phyloP scores from a whole-genome alignment of 1,140 invertebrate genomes.

The Pogonognathellus flavescens region DNA sequence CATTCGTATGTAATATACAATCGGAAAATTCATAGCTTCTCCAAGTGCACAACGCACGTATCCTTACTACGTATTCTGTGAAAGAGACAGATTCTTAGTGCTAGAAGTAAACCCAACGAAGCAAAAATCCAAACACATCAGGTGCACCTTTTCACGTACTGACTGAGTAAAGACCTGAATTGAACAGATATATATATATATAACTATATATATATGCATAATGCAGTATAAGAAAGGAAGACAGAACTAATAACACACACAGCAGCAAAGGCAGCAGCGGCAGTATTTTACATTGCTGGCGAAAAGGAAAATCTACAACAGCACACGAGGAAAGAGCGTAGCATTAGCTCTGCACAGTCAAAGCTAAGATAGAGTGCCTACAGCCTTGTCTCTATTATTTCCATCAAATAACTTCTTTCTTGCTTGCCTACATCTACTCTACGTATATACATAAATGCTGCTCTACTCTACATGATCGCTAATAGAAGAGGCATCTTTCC shows the following conservation, averaged over 20 bases:
- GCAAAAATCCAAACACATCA: constrained; percentile 39
- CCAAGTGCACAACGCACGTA: too few species aligned
- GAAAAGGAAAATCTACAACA: background rate
- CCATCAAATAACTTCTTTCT: background rate
- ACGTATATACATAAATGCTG: background rate
- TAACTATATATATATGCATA: too few species aligned
- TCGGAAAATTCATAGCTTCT: too few species aligned
- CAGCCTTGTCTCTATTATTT: constrained; percentile 14
- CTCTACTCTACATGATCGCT: background rate
- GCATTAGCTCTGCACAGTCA: constrained; percentile 4
- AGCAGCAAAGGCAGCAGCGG: background rate
- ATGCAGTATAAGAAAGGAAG: background rate
- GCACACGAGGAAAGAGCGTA: background rate
- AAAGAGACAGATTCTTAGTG: too few species aligned
- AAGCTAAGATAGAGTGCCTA: background rate
- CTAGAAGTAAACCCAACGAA: background rate
- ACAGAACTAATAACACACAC: background rate
- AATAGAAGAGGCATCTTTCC: background rate
- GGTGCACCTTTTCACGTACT: constrained; percentile 27
- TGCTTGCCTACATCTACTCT: background rate
- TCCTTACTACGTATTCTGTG: too few species aligned
- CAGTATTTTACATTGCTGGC: background rate
- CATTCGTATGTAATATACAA: too few species aligned
- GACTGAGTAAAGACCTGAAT: background rate
- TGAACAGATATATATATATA: background rate